Percentiles rank a stretch among this genome's conserved stretches.
Evolutionary conservation across 2,888 invertebrate species (phyloP).

Genomic region (Sericinus montela): DNA sequence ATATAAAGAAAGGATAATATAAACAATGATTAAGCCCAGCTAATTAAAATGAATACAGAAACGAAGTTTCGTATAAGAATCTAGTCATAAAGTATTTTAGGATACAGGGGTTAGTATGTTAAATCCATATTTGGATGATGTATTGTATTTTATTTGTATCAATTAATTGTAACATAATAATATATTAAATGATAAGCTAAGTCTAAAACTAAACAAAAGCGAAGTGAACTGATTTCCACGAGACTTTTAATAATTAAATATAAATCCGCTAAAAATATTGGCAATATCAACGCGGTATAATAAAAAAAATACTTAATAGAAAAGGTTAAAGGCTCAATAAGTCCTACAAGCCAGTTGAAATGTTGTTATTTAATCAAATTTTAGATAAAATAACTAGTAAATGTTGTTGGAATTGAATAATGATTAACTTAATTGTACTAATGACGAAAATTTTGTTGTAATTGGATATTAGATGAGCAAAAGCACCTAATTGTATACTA

Average conservation of each 20-base stretch:
- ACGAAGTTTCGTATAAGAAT: constrained; percentile 23
- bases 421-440: not conserved
- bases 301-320: not conserved
- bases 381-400: constrained; percentile 25
- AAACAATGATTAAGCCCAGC: too few relatives aligned
- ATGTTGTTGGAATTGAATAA: constrained; percentile 49
- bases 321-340: not conserved
- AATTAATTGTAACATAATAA: not conserved
- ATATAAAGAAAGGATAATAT: too few relatives aligned
- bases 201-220: not conserved
- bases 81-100: constrained; percentile 30
- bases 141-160: constrained; percentile 2
- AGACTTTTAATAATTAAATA: constrained; percentile 8
- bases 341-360: constrained; percentile 20
- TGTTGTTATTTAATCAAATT: constrained; percentile 8
- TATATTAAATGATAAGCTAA: not conserved
- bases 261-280: constrained; percentile 6
- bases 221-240: constrained; percentile 10
- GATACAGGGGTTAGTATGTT: constrained; percentile 33
- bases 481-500: too few relatives aligned
- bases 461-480: not conserved
- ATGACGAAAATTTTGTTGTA: constrained; percentile 6
- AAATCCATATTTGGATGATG: constrained; percentile 20
- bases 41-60: constrained; percentile 17
- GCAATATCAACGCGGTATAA: constrained; percentile 3